These are phyloP conservation scores for Salmo trutta DNA, from an alignment of 2,797 vertebrate species.

Conservation along the genomic window DNA sequence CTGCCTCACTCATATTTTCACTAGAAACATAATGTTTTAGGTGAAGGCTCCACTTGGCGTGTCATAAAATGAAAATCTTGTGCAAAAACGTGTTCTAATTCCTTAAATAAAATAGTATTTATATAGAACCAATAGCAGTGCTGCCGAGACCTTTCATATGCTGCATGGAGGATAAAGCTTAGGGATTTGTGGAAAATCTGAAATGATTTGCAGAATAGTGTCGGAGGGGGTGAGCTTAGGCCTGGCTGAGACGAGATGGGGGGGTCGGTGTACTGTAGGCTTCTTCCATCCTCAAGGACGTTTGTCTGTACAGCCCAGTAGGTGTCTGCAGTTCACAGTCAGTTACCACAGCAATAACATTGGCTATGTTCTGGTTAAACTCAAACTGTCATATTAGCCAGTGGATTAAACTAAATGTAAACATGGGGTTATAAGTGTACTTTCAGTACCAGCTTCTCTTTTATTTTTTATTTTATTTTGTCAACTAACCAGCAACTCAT, in stretches of 20 bases:
- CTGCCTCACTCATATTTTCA: not conserved
- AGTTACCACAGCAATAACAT: conserved; percentile 1
- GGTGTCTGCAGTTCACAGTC: not conserved
- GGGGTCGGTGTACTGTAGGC: not conserved
- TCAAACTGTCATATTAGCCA: not conserved
- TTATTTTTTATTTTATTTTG: too few relatives aligned
- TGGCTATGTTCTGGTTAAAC: not conserved
- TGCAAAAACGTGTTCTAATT: conserved; percentile 37
- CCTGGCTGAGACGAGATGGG: not conserved
- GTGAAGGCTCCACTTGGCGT: conserved; percentile 16
- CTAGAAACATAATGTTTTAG: conserved; percentile 19
- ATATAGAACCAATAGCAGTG: conserved; percentile 23
- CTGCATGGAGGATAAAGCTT: conserved; percentile 24
- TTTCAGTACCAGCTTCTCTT: too few relatives aligned
- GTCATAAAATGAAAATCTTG: conserved; percentile 35
- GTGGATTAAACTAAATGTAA: not conserved
- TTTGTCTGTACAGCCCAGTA: not conserved
- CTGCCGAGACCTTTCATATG: conserved; percentile 14
- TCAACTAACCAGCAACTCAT: too few relatives aligned
- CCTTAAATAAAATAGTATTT: conserved; percentile 43
- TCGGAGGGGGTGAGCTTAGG: conserved; percentile 22
- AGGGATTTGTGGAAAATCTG: conserved; percentile 35
- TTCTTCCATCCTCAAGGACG: conserved; percentile 2
- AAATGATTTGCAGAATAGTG: conserved; percentile 32
- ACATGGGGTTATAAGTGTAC: not conserved